Evolutionary conservation across 1,140 invertebrate species (phyloP), one percentile per base, ranked within the genome.

Genomic region (Saccostrea cuccullata): DNA sequence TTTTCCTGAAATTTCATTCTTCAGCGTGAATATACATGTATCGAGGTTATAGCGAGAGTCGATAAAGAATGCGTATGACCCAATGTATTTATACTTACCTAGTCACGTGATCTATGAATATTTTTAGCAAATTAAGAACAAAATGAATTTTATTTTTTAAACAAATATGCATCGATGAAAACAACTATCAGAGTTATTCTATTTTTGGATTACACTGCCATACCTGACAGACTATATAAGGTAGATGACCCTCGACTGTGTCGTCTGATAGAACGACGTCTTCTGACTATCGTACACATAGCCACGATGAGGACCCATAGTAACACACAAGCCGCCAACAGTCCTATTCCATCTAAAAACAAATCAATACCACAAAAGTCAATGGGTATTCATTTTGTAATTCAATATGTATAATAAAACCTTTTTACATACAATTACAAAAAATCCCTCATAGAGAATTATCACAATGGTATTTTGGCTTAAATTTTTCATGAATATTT

Each of bases 171-270:
- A 9, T 47, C 9, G 5, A 2, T 8, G 47, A 47, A n/a, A 47
- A 47, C 6, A 6, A 47, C 47, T 5, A 47, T 47, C 58, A 20
- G 58, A 36, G n/a, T 20, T 64, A 20, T 1, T 64, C 17, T 64
- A 20, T 17, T 64, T n/a, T 20, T 17, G n/a, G 58, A 64, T 64
- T 17, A n/a, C 58, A 64, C 17, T n/a, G 17, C 17, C n/a, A 20
- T 73, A 73, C 70, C 70, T 77, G 70, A 36, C 8, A 77, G 70
- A 77, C 70, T 77, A 30, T 40, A 77, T 13, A 77, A 30, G 15
- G 70, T 30, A 17, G 26, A 36, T 77, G 70, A 77, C 26, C 70
- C 30, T 2, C 26, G 70, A 12, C 30, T 23, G 13, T 15, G 70
- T 1, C 70, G 9, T 4, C 26, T 30, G 13, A 5, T 36, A 30